Base-by-base conservation (phyloP, 1,140 invertebrate species). In the Temnothorax longispinosus region DNA sequence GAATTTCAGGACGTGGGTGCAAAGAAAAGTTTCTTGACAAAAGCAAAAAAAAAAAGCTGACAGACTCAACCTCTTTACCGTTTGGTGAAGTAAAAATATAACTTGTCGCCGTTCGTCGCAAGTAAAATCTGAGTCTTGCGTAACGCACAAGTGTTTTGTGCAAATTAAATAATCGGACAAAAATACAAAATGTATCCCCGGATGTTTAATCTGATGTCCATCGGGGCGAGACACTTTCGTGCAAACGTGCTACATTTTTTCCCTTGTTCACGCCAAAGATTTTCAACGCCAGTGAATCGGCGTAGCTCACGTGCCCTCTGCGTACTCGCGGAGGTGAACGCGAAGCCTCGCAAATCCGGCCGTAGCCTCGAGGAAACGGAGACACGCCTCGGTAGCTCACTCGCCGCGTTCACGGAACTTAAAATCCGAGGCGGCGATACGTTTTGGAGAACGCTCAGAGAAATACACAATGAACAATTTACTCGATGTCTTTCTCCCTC, bases 351-450 rank as follows among this genome's bases (percentile, higher is more conserved):
- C 74, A 58, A 87, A 87, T 87, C 86, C 72, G 86, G 52, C 60
- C 76, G 18, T 67, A 84, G 18, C 35, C 71, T 82, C 71, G 74
- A 89, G 87, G 86, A 89, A 89, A 89, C 87, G 87, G 87, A 89
- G 85, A 89, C 87, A 89, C 87, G 87, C 76, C 86, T 89, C 85
- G 87, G 81, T 87, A 69, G 72, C 65, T 77, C 62, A 84, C 69
- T 67, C 80, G 54, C 65, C 85, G 56, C 81, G 80, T 87, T 76
- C 81, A 76, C 81, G 69, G 54, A 84, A 84, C 80, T 84, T 84
- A 60, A 84, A 84, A 75, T 75, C 80, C 11, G 21, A 74, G 21
- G 21, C 27, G 80, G 41, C 69, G 69, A 84, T 60, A 84, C 69
- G 54, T 84, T 84, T 84, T 75, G 69, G 80, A 74, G 69, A 50